Percentiles rank a stretch among this genome's conserved stretches.
phyloP scores from a whole-genome alignment of 2,888 invertebrate genomes.

The Atherix ibis region DNA sequence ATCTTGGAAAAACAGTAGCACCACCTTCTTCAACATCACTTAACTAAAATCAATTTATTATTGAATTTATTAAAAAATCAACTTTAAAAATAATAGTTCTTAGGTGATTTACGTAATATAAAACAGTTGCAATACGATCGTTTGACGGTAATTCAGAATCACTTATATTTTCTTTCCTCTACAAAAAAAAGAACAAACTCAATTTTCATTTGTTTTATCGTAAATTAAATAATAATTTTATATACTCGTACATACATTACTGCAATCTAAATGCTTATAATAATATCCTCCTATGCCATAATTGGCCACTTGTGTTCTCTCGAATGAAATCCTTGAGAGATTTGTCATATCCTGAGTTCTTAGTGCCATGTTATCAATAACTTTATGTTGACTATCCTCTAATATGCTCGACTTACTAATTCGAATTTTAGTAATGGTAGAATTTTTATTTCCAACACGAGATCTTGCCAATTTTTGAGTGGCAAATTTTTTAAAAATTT shows the following conservation, averaged over 20 bases:
- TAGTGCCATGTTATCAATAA: conserved; percentile 56
- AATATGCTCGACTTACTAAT: conserved; percentile 98
- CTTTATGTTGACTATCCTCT: conserved; percentile 61
- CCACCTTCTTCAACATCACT: conserved; percentile 87
- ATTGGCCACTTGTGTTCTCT: conserved; percentile 95
- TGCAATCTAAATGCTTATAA: conserved; percentile 94
- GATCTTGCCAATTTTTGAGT: conserved; percentile 80
- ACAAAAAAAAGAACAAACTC: neutral
- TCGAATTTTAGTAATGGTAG: conserved; percentile 35
- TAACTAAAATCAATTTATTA: conserved; percentile 47
- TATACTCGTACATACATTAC: no score
- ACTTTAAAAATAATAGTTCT: no score
- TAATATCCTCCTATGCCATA: conserved; percentile 98
- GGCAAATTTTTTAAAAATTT: conserved; percentile 66
- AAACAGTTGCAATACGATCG: conserved; percentile 28
- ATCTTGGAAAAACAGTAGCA: conserved; percentile 80
- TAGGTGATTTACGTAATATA: conserved; percentile 28
- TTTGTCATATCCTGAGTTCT: conserved; percentile 78
- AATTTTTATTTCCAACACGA: no score
- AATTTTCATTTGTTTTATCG: no score
- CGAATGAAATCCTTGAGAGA: conserved; percentile 72
- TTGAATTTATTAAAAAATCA: no score
- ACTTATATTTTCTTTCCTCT: no score
- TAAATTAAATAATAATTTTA: no score
- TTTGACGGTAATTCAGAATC: no score